Evolutionary conservation across 2,888 invertebrate genomes (phyloP), one percentile per base, ranked within the genome.

Genomic region (Synanthedon vespiformis): DNA sequence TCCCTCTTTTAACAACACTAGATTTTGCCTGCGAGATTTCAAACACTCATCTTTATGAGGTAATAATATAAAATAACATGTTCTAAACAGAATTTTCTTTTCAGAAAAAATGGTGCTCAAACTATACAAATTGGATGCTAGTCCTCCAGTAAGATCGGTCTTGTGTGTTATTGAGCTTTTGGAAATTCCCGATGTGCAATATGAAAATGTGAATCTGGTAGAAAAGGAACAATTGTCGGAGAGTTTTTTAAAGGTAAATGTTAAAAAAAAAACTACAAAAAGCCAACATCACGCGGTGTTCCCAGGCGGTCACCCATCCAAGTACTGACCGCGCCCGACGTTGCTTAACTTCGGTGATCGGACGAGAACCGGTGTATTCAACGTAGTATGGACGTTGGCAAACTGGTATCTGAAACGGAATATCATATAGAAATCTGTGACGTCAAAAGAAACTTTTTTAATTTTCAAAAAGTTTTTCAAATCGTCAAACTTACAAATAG

Each of bases 201-300:
- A 62, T 22, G 55, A 78, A 0, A 70, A 79, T 34, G 65, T 84
- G 0, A 70, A 77, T 50, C 40, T 80, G 4, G 16, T 76, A 0
- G 64, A 61, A 3, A 72, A 71, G 14, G 84, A 80, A 10, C 79
- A 85, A 54, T 56, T 78, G 5, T 74, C 68, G 14, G 81, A 83
- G 22, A 80, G 87, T 50, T 88, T 67, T 56, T 11, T 75, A 1
- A 78, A 85, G 80, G 89, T 89, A 27, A 27, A 27, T 27, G 8
- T 1, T 8, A 27, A 27, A 27, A 16, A 16, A 16, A 27, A 27
- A 27, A 27, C 2, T 27, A 8, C 6, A 27, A 55, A 54, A 55
- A 53, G 51, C 49, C 52, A 51, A 61, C 60, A 57, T 51, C 58
- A 62, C 60, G 59, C 57, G 60, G 61, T 61, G 62, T 64, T 62